Base-by-base conservation (phyloP, 2,797 vertebrate species). In the Anolis apletophallus region DNA sequence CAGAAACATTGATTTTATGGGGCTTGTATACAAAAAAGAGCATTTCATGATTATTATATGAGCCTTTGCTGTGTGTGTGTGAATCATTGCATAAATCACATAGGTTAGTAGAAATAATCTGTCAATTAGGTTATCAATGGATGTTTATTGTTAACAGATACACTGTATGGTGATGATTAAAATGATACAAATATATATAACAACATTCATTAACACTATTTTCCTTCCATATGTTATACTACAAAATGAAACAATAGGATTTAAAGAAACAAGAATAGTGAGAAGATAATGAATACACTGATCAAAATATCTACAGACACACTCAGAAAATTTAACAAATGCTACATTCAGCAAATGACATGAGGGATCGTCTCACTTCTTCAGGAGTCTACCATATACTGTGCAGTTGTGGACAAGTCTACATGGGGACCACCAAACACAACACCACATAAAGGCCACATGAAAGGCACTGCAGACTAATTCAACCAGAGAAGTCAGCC, bases 111-210 rank as follows among this genome's bases (percentile, higher is more conserved):
- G 9, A 16, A 0, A 54, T n/a, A 50, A n/a, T 54, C 75, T 69
- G 32, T 61, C 55, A 26, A 46, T 16, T 67, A n/a, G 40, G 1
- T 29, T 52, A 21, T 9, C 34, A 14, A 40, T 46, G 23, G 11
- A 71, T 10, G 52, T 21, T 55, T 1, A 79, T 10, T 67, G 29
- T 76, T 67, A 40, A 76, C 11, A 52, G 36, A 78, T 14, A 26
- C 12, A 50, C 11, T n/a, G 19, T 32, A 52, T 46, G 16, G 50
- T 67, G 59, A n/a, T 26, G 55, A 11, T 8, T 32, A 72, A 23
- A n/a, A 36, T 57, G 52, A 29, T 36, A 69, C 34, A 81, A 76
- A 83, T 89, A 72, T 84, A 75, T 90, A 81, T 40, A 88, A 80
- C 2, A 40, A 13, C 76, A 75, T 64, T 90, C 68, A 54, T 68